Evolutionary conservation across 2,113 vertebrate species (phyloP).

Genomic region (Crypturellus undulatus): DNA sequence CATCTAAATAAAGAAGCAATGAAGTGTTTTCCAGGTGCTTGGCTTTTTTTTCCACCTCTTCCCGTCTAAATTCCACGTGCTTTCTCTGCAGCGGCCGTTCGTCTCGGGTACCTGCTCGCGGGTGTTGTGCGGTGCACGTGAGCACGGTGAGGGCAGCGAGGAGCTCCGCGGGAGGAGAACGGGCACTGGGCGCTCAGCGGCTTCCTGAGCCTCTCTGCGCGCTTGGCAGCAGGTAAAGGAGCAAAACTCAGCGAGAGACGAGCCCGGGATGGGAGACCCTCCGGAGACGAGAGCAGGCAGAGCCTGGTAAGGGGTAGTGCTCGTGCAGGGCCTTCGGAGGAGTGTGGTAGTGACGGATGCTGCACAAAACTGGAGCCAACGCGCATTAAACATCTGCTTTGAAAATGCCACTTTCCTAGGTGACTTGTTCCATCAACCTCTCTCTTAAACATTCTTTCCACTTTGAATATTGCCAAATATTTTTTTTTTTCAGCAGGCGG

Average conservation of each 20-base stretch:
- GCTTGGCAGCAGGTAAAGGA: background rate
- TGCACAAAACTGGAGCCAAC: background rate
- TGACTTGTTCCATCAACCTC: background rate
- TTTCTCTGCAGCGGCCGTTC: background rate
- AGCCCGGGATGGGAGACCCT: background rate
- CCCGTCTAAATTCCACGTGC: background rate
- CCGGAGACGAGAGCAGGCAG: background rate
- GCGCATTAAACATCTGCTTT: background rate
- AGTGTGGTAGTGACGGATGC: fast-evolving
- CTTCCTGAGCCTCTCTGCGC: background rate
- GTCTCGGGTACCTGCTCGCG: background rate
- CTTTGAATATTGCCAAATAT: background rate
- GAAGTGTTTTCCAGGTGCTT: constrained; percentile 75
- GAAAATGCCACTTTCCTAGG: fast-evolving
- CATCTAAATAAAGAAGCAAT: constrained; percentile 80
- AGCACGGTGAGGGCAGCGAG: background rate
- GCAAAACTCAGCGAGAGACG: background rate
- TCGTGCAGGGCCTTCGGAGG: background rate
- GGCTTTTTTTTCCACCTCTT: constrained; percentile 56
- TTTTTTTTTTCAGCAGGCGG: background rate
- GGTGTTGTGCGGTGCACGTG: too few species aligned
- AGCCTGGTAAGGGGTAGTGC: background rate
- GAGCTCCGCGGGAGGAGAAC: background rate
- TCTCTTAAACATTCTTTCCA: background rate
- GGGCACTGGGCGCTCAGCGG: fast-evolving